These are phyloP conservation scores for Xiphydria camelus DNA, from an alignment of 2,888 invertebrate species.

Conservation along the genomic window DNA sequence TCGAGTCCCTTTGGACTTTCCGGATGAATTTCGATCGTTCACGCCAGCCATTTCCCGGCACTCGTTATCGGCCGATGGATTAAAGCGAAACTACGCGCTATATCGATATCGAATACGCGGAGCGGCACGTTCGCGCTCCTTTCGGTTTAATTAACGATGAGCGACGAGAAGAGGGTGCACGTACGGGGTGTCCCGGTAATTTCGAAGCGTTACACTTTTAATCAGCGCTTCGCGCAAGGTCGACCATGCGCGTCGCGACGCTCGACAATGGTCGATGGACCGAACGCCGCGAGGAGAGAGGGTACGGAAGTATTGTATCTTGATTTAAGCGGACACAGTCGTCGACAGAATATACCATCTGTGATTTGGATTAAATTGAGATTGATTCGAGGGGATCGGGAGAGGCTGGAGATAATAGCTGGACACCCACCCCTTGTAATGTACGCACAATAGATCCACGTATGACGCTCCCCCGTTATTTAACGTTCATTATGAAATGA, in stretches of 20 bases:
- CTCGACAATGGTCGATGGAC: constrained; percentile 27
- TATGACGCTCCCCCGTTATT: no score
- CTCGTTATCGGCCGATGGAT: no score
- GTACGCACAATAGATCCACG: no score
- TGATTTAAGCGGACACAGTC: constrained; percentile 30
- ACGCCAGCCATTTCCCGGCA: no score
- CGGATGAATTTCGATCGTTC: no score
- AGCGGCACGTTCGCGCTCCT: background rate
- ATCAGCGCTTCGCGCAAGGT: constrained; percentile 35
- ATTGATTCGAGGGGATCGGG: constrained; percentile 27
- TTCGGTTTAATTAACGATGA: background rate
- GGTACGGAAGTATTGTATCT: constrained; percentile 28
- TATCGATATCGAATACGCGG: no score
- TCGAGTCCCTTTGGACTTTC: no score
- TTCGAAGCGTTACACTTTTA: constrained; percentile 35
- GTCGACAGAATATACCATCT: constrained; percentile 32
- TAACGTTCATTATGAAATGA: no score
- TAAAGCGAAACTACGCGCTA: no score
- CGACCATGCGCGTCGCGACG: constrained; percentile 27
- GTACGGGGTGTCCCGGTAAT: constrained; percentile 22
- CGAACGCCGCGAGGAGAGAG: constrained; percentile 16
- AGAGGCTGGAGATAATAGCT: no score
- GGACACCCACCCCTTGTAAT: no score
- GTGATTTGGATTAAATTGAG: constrained; percentile 28
- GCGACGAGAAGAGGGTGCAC: constrained; percentile 2